phyloP scores from a whole-genome alignment of 2,888 invertebrate species.

The Ctenicera cuprea region DNA sequence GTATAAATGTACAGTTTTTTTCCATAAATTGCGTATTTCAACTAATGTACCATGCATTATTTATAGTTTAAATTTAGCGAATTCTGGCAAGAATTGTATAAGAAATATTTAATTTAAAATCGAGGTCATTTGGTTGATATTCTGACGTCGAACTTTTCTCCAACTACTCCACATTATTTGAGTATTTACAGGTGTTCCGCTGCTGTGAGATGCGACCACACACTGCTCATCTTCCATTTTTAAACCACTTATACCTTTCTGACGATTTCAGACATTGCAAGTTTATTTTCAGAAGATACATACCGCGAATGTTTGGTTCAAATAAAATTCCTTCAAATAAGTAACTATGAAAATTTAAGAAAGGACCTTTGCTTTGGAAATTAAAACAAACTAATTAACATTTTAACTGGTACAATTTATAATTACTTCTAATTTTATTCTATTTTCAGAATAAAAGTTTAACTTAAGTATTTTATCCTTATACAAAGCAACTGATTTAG shows the following conservation, averaged over 20 bases:
- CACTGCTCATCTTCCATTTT: slow-evolving; percentile 19
- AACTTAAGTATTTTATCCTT: too few relatives aligned
- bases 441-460: too few relatives aligned
- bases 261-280: slow-evolving; percentile 12
- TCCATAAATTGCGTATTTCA: too few relatives aligned
- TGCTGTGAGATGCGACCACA: slow-evolving; percentile 9
- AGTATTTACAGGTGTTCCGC: slow-evolving; percentile 21
- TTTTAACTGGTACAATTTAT: too few relatives aligned
- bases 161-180: slow-evolving; percentile 19
- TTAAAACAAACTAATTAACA: too few relatives aligned
- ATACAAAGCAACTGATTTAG: too few relatives aligned
- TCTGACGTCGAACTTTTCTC: slow-evolving; percentile 17
- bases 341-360: too few relatives aligned
- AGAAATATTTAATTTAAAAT: slow-evolving; percentile 34
- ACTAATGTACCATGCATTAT: not conserved
- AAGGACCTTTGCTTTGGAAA: too few relatives aligned
- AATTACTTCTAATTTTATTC: too few relatives aligned
- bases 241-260: slow-evolving; percentile 24
- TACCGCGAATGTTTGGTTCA: too few relatives aligned
- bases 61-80: slow-evolving; percentile 8
- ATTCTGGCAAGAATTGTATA: slow-evolving; percentile 25
- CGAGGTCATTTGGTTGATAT: slow-evolving; percentile 28
- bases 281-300: slow-evolving; percentile 6
- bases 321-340: too few relatives aligned
- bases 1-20: too few relatives aligned